Percentiles rank a stretch among this genome's conserved stretches.
Evolutionary conservation across 2,113 vertebrate genomes (phyloP).

Genomic region (Illadopsis cleaveri): DNA sequence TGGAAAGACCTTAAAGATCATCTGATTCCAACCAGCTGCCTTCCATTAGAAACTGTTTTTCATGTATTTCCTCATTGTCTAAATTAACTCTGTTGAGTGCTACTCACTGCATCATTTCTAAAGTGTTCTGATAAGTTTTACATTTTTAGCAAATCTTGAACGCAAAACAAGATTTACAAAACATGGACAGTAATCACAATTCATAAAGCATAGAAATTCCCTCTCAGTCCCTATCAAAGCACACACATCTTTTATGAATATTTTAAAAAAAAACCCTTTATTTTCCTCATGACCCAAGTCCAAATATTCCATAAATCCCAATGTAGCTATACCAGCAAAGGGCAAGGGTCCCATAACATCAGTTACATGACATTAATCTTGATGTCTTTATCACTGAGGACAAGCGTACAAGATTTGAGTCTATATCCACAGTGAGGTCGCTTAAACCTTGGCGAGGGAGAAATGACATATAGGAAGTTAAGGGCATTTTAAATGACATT

Average conservation of each 20-base stretch:
- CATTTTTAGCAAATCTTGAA: not conserved
- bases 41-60: not conserved
- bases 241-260: fast-evolving
- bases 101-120: not conserved
- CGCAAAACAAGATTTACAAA: not conserved
- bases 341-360: not conserved
- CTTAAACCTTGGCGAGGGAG: not conserved
- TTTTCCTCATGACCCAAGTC: not conserved
- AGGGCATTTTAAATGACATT: fast-evolving
- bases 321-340: not conserved
- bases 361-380: not conserved
- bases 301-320: not conserved
- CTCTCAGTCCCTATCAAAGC: not conserved
- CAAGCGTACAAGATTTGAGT: not conserved
- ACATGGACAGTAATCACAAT: fast-evolving
- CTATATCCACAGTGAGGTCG: fast-evolving
- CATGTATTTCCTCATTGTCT: not conserved
- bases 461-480: not conserved
- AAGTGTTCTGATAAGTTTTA: not conserved
- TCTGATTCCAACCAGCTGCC: not conserved
- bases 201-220: not conserved
- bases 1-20: not conserved
- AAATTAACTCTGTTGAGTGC: not conserved
- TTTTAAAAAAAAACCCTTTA: fast-evolving
- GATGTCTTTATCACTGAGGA: not conserved